Percentiles rank a stretch among this genome's conserved stretches.
Evolutionary conservation across 2,888 invertebrate species (phyloP).

Genomic region (Melieria picta): DNA sequence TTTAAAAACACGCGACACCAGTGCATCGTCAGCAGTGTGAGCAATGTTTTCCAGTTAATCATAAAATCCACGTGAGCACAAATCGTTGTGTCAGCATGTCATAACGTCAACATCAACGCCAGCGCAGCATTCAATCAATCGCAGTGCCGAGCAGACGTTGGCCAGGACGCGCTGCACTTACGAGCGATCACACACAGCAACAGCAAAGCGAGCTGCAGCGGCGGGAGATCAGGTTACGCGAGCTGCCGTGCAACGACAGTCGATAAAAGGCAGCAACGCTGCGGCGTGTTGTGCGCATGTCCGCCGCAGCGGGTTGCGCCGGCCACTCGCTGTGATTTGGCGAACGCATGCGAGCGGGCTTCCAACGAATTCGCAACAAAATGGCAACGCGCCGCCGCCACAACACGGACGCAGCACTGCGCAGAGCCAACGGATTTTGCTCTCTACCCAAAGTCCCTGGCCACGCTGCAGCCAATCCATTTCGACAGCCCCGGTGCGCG

Average conservation of each 20-base stretch:
- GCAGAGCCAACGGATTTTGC: no score
- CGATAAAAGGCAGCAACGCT: neutral
- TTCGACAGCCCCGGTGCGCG: slow-evolving; percentile 4
- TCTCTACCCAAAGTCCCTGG: no score
- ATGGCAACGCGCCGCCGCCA: no score
- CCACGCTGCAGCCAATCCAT: neutral
- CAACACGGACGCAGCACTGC: no score
- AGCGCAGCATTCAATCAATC: slow-evolving; percentile 23
- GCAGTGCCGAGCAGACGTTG: neutral
- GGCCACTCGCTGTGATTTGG: slow-evolving; percentile 34
- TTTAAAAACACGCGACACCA: slow-evolving; percentile 46
- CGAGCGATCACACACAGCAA: slow-evolving; percentile 24
- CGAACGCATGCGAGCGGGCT: neutral
- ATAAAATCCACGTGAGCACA: slow-evolving; percentile 44
- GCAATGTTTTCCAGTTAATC: slow-evolving; percentile 44
- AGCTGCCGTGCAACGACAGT: no score
- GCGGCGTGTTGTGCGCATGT: slow-evolving; percentile 33
- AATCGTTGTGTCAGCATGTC: slow-evolving; percentile 4
- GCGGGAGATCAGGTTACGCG: no score
- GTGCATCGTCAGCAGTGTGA: neutral
- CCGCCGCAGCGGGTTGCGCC: slow-evolving; percentile 44
- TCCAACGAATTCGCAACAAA: no score
- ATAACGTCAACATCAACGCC: slow-evolving; percentile 29
- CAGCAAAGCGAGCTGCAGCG: neutral
- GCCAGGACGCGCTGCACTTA: slow-evolving; percentile 22